A percentile compares a stretch with the other conserved stretches of the same genome.
phyloP scores from a whole-genome alignment of 1,140 invertebrate species.

The Drosophila sturtevanti region DNA sequence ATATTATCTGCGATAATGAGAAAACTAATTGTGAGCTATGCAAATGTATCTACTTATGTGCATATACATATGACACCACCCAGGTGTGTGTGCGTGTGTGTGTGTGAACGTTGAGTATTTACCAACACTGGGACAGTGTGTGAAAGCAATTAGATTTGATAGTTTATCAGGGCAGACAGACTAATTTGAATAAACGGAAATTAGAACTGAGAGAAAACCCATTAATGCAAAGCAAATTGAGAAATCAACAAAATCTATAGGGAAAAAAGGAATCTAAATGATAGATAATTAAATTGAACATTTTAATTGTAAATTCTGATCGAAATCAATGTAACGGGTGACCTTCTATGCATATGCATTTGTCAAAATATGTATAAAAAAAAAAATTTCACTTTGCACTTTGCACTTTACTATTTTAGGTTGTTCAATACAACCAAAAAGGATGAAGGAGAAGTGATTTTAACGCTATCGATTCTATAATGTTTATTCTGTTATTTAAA shows the following conservation, averaged over 20 bases:
- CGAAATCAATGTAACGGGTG: no score
- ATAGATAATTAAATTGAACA: background rate
- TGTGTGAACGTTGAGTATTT: constrained; percentile 28
- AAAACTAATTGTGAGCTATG: constrained; percentile 78
- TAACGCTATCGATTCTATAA: no score
- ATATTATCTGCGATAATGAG: constrained; percentile 79
- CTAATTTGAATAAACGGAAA: constrained; percentile 77
- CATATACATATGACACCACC: constrained; percentile 9
- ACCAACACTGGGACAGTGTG: constrained; percentile 57
- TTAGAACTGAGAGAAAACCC: constrained; percentile 42
- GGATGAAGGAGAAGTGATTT: no score
- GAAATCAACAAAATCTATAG: constrained; percentile 18
- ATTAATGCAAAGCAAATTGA: background rate
- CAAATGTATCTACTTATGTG: constrained; percentile 42
- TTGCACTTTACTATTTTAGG: no score
- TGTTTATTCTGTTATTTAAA: no score
- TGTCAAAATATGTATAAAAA: no score
- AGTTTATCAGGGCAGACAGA: constrained; percentile 48
- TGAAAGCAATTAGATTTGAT: constrained; percentile 74
- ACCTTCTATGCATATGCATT: no score
- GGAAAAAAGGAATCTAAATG: constrained; percentile 1
- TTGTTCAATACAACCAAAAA: no score
- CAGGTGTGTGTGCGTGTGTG: constrained; percentile 36
- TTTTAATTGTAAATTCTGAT: no score
- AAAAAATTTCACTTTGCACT: no score